Conservation (phyloP, 2,797 vertebrate species). For the Gastrophryne carolinensis region DNA sequence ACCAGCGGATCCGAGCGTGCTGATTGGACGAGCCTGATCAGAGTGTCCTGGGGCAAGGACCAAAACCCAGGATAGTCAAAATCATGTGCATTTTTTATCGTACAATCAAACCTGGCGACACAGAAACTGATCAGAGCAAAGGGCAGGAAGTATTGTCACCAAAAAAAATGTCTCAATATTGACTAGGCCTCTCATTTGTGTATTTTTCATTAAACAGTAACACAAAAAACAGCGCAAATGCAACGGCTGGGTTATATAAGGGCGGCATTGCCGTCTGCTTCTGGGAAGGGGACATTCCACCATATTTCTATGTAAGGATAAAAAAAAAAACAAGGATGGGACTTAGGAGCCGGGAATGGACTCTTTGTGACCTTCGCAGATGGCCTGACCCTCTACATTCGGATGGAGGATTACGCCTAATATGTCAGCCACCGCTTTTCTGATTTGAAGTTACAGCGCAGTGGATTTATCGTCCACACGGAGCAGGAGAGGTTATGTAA, state of each 20-base stretch:
- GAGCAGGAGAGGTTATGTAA: slow-evolving; percentile 4
- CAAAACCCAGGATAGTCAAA: too few relatives aligned
- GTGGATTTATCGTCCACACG: background rate
- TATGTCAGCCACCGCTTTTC: background rate
- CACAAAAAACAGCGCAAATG: background rate
- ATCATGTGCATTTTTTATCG: too few relatives aligned
- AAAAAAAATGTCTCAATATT: too few relatives aligned
- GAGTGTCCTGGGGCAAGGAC: too few relatives aligned
- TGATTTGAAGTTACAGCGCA: too few relatives aligned
- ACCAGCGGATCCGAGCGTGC: too few relatives aligned
- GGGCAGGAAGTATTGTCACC: too few relatives aligned
- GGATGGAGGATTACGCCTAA: background rate
- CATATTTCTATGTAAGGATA: background rate
- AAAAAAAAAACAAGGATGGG: background rate
- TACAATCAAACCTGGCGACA: too few relatives aligned
- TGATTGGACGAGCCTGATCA: too few relatives aligned
- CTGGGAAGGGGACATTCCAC: slow-evolving; percentile 1
- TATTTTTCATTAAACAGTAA: background rate
- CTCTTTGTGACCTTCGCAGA: background rate
- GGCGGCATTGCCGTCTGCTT: slow-evolving; percentile 12
- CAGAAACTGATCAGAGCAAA: too few relatives aligned
- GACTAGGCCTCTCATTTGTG: too few relatives aligned
- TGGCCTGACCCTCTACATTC: background rate
- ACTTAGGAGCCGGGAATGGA: background rate
- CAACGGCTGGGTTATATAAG: background rate